These are phyloP conservation scores for Parnassius apollo DNA, from an alignment of 2,888 invertebrate species.

Conservation along the genomic window DNA sequence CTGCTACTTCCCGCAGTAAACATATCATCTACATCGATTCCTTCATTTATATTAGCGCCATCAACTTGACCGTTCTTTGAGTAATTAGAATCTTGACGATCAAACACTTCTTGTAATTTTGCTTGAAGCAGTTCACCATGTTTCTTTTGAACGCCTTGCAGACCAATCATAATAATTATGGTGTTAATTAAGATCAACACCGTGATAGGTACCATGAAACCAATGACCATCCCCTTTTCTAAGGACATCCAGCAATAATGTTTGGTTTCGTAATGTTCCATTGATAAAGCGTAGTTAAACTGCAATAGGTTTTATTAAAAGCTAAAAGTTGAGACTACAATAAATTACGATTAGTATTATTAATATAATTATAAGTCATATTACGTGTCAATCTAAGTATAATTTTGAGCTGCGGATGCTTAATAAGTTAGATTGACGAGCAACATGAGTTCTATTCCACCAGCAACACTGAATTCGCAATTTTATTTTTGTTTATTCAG, in stretches of 20 bases:
- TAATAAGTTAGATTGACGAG: too few relatives aligned
- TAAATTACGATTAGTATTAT: too few relatives aligned
- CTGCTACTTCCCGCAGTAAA: constrained; percentile 66
- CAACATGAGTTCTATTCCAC: too few relatives aligned
- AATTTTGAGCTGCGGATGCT: too few relatives aligned
- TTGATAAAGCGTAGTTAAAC: constrained; percentile 85
- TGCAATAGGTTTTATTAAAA: constrained; percentile 46
- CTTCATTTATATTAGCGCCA: constrained; percentile 53
- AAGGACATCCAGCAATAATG: constrained; percentile 90
- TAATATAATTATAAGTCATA: too few relatives aligned
- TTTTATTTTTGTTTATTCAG: too few relatives aligned
- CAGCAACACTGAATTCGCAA: too few relatives aligned
- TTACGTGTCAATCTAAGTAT: too few relatives aligned
- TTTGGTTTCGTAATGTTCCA: constrained; percentile 86
- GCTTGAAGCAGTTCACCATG: constrained; percentile 69
- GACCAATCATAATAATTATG: constrained; percentile 79
- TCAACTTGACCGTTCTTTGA: constrained; percentile 56
- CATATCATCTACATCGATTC: constrained; percentile 62
- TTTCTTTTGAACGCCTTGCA: constrained; percentile 70
- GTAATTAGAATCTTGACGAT: constrained; percentile 68
- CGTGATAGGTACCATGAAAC: constrained; percentile 87
- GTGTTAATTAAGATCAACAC: constrained; percentile 84
- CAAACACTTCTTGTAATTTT: constrained; percentile 70
- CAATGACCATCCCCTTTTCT: constrained; percentile 88
- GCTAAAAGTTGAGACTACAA: too few relatives aligned